Percentiles rank a stretch among this genome's conserved stretches.
Conservation (phyloP, 2,888 invertebrate species). For the Netelia fuscicornis region DNA sequence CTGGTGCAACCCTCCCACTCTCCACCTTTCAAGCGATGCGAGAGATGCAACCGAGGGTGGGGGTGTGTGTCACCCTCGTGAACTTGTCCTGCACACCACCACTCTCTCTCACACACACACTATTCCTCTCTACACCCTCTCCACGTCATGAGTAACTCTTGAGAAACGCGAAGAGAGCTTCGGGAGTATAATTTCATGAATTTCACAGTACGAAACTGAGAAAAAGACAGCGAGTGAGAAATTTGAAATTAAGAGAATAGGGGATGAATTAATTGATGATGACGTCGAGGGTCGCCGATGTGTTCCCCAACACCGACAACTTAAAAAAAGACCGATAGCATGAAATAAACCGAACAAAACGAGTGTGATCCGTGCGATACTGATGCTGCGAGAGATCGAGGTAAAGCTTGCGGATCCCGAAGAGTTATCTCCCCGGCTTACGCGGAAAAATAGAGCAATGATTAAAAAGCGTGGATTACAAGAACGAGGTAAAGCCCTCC, state of each 20-base stretch:
- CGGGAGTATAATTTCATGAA: slow-evolving; percentile 46
- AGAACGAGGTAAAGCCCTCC: neutral
- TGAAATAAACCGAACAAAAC: too few species aligned
- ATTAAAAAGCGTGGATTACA: neutral
- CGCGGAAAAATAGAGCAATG: slow-evolving; percentile 5
- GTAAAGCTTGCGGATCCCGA: neutral
- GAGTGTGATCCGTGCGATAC: too few species aligned
- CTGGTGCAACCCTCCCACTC: slow-evolving; percentile 22
- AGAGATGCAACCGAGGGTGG: neutral
- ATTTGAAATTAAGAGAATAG: slow-evolving; percentile 32
- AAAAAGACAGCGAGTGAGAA: slow-evolving; percentile 5
- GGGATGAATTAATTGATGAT: neutral
- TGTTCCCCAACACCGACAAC: too few species aligned
- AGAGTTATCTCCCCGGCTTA: neutral
- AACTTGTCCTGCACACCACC: neutral
- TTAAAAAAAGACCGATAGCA: neutral
- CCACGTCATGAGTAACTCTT: slow-evolving; percentile 21
- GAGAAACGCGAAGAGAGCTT: slow-evolving; percentile 32
- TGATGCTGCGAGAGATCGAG: neutral
- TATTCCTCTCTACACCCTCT: neutral
- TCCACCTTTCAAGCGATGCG: neutral
- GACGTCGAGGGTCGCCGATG: too few species aligned
- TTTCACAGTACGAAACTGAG: neutral
- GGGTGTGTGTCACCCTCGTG: slow-evolving; percentile 27
- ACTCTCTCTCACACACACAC: neutral